Percentiles rank a stretch among this genome's conserved stretches.
Evolutionary conservation across 2,888 invertebrate genomes (phyloP).

Genomic region (Caenorhabditis japonica): DNA sequence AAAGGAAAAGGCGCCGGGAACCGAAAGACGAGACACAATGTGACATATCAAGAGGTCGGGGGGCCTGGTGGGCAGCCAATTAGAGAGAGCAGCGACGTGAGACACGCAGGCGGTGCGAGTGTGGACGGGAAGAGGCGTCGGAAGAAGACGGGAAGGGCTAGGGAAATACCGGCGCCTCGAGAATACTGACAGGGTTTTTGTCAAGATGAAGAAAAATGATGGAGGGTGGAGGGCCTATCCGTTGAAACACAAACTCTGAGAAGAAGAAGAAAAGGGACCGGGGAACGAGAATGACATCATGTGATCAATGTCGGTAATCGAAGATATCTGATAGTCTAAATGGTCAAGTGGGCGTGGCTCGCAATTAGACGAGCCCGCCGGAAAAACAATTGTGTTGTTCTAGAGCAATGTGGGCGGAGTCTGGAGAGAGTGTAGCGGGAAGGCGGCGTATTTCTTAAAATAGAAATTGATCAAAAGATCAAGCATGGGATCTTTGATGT

Average conservation of each 20-base stretch:
- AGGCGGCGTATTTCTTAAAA: not conserved
- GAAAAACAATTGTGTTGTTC: too few relatives aligned
- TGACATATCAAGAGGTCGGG: slow-evolving; percentile 47
- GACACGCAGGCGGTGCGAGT: slow-evolving; percentile 1
- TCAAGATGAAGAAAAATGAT: slow-evolving; percentile 6
- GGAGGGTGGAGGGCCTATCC: slow-evolving; percentile 10
- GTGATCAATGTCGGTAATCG: slow-evolving; percentile 6
- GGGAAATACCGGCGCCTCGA: slow-evolving; percentile 8
- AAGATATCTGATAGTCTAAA: not conserved
- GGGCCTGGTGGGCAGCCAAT: not conserved
- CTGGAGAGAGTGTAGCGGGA: slow-evolving; percentile 4
- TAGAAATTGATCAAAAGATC: not conserved
- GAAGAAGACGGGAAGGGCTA: slow-evolving; percentile 4
- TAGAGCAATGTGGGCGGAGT: slow-evolving; percentile 1
- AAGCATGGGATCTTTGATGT: too few relatives aligned
- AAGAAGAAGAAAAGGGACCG: not conserved
- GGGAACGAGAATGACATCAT: slow-evolving; percentile 5
- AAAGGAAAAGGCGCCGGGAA: slow-evolving; percentile 8
- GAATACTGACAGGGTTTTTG: slow-evolving; percentile 7
- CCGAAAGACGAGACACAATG: slow-evolving; percentile 33
- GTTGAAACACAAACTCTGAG: slow-evolving; percentile 16
- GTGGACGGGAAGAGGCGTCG: not conserved
- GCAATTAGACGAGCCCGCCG: too few relatives aligned
- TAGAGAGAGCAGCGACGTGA: slow-evolving; percentile 2
- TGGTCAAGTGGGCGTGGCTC: slow-evolving; percentile 5